Percentiles rank a stretch among this genome's conserved stretches.
phyloP scores from a whole-genome alignment of 2,888 invertebrate species.

The Drosophila prolongata region DNA sequence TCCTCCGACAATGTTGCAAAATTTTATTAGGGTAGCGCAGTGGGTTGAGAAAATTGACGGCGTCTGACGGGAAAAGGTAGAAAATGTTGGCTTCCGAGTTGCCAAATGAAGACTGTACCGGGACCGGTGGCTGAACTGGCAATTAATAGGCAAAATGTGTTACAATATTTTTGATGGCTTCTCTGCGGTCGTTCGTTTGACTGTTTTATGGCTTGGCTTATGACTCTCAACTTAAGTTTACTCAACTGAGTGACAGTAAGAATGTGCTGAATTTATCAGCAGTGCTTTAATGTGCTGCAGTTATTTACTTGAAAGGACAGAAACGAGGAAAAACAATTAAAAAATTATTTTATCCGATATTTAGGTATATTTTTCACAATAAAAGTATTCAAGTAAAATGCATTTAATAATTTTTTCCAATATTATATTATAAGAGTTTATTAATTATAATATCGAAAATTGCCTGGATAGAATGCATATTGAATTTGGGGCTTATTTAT shows the following conservation, averaged over 20 bases:
- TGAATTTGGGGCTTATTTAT: too few relatives aligned
- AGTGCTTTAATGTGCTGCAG: constrained; percentile 63
- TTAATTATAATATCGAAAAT: too few relatives aligned
- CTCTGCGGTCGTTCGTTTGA: constrained; percentile 46
- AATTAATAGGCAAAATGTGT: constrained; percentile 79
- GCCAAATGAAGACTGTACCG: constrained; percentile 15
- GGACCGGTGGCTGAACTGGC: constrained; percentile 22
- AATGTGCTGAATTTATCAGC: constrained; percentile 80
- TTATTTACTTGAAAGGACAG: constrained; percentile 45
- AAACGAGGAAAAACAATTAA: too few relatives aligned
- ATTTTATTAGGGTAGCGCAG: constrained; percentile 56
- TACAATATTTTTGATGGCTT: constrained; percentile 78
- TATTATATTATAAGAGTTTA: too few relatives aligned
- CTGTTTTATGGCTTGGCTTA: constrained; percentile 66
- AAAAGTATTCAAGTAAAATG: too few relatives aligned
- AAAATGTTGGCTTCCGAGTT: constrained; percentile 45
- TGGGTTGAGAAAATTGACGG: constrained; percentile 9
- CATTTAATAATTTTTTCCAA: too few relatives aligned
- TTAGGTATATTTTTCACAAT: too few relatives aligned
- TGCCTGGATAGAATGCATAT: too few relatives aligned
- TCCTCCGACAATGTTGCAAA: constrained; percentile 62
- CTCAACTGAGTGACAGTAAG: constrained; percentile 16
- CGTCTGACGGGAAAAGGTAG: constrained; percentile 24
- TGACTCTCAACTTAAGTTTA: constrained; percentile 30
- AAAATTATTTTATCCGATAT: not conserved